These are phyloP conservation scores for Sinocyclocheilus maitianheensis DNA, from an alignment of 2,113 vertebrate species.

Conservation along the genomic window DNA sequence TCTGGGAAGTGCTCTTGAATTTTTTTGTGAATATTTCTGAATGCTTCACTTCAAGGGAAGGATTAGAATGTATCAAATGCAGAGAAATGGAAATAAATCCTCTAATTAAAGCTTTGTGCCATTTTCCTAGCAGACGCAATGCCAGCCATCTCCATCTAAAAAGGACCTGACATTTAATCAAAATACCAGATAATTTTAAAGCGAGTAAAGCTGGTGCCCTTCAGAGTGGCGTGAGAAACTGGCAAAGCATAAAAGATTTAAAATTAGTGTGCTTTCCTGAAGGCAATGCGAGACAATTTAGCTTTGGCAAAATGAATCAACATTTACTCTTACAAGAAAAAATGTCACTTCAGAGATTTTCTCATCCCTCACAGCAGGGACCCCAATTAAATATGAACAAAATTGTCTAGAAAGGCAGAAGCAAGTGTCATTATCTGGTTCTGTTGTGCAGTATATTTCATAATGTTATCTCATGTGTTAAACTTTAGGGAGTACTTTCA, in stretches of 20 bases:
- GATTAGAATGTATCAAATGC: background rate
- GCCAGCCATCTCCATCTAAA: background rate
- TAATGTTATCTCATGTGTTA: background rate
- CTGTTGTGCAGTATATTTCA: background rate
- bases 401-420: background rate
- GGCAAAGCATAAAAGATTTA: slow-evolving; percentile 3
- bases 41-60: background rate
- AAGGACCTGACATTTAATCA: slow-evolving; percentile 21
- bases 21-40: background rate
- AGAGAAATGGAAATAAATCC: background rate
- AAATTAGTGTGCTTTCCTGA: background rate
- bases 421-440: background rate
- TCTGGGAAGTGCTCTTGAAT: background rate
- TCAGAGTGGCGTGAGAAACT: slow-evolving; percentile 6
- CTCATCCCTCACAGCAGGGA: background rate
- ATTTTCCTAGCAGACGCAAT: background rate
- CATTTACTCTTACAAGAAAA: background rate
- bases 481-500: background rate
- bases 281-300: background rate
- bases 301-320: background rate
- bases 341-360: background rate
- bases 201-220: background rate
- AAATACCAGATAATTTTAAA: slow-evolving; percentile 12
- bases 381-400: background rate
- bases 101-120: slow-evolving; percentile 9